These are phyloP conservation scores for Willowsia nigromaculata DNA, from an alignment of 2,888 invertebrate genomes.

Conservation along the genomic window DNA sequence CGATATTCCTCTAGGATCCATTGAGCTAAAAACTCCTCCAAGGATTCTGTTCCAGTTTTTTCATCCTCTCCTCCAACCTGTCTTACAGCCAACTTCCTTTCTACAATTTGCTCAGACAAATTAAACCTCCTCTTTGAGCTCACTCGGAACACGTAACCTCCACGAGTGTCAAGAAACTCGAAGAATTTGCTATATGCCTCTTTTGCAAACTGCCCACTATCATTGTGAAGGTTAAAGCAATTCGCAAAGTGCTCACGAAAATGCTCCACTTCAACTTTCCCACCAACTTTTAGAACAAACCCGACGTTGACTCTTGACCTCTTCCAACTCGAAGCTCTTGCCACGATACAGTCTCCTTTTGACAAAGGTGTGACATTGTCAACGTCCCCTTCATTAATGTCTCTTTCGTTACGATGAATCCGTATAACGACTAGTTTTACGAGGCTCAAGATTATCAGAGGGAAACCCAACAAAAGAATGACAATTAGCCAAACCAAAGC, in stretches of 20 bases:
- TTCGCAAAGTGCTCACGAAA: not conserved
- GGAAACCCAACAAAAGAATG: not conserved
- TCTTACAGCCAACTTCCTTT: not conserved
- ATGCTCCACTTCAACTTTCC: not conserved
- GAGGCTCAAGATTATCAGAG: not conserved
- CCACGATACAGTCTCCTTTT: not conserved
- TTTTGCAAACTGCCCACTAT: not conserved
- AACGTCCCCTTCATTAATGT: not conserved
- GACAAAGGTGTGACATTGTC: not conserved
- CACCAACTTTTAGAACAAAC: not conserved
- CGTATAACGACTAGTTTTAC: slow-evolving; percentile 4
- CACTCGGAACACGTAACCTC: not conserved
- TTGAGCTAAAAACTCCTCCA: not conserved
- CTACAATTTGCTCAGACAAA: not conserved
- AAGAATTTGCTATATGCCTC: not conserved
- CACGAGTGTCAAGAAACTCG: not conserved
- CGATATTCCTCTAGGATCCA: not conserved
- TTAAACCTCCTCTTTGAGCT: not conserved
- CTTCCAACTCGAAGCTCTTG: not conserved
- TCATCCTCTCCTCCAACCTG: not conserved
- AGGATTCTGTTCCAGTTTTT: not conserved
- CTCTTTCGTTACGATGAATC: not conserved
- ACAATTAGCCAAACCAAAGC: slow-evolving; percentile 1
- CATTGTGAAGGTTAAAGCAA: not conserved
- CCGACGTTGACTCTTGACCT: not conserved